These are phyloP conservation scores for Spicauda simplicius DNA, from an alignment of 2,888 invertebrate species.

Conservation along the genomic window DNA sequence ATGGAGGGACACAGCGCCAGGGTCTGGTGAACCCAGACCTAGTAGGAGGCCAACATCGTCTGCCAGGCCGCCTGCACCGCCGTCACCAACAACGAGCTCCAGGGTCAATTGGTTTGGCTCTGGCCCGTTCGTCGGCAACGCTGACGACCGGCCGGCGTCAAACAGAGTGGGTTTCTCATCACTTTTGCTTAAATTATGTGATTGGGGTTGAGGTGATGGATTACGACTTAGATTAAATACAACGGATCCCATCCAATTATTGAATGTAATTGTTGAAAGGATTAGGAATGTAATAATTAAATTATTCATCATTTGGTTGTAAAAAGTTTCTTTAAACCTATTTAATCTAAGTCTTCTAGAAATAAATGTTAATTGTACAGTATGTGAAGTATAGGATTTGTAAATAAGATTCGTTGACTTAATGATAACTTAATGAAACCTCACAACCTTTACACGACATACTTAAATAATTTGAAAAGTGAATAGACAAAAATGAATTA, in stretches of 20 bases:
- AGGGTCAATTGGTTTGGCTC: slow-evolving; percentile 79
- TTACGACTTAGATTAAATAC: slow-evolving; percentile 67
- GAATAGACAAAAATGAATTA: background rate
- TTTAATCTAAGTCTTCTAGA: slow-evolving; percentile 40
- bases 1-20: slow-evolving; percentile 83
- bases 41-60: slow-evolving; percentile 58
- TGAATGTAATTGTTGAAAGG: slow-evolving; percentile 28
- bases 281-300: slow-evolving; percentile 10
- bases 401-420: slow-evolving; percentile 28
- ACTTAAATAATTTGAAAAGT: slow-evolving; percentile 10
- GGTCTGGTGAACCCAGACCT: slow-evolving; percentile 57
- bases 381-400: slow-evolving; percentile 29
- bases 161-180: slow-evolving; percentile 83
- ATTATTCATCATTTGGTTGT: slow-evolving; percentile 10
- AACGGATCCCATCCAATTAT: slow-evolving; percentile 28
- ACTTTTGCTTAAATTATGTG: slow-evolving; percentile 75
- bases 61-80: slow-evolving; percentile 56
- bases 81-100: slow-evolving; percentile 62
- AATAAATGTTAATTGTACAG: slow-evolving; percentile 33
- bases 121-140: slow-evolving; percentile 80
- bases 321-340: slow-evolving; percentile 25
- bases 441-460: slow-evolving; percentile 17
- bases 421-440: slow-evolving; percentile 23
- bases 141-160: slow-evolving; percentile 67
- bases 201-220: slow-evolving; percentile 78